Evolutionary conservation across 2,113 vertebrate genomes (phyloP).

Genomic region (Aythya baeri): DNA sequence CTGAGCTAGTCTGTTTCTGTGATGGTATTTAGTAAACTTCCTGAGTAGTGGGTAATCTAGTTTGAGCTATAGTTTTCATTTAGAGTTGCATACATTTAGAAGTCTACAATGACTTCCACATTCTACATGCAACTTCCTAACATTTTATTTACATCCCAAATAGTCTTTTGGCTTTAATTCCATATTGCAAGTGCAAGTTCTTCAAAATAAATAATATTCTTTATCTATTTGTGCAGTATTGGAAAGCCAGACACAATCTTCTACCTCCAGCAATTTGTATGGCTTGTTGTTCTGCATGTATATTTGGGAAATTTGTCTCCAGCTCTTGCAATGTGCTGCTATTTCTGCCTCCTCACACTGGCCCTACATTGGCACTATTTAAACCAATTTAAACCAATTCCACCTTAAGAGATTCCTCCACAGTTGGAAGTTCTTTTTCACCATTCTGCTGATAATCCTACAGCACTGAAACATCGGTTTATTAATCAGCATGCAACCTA

Average conservation of each 20-base stretch:
- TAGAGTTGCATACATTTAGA: not conserved
- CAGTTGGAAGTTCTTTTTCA: conserved; percentile 47
- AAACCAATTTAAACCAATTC: conserved; percentile 41
- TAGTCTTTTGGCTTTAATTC: not conserved
- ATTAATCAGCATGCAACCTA: conserved; percentile 48
- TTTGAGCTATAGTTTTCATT: not conserved
- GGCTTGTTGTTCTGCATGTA: not conserved
- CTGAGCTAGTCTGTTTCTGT: not conserved
- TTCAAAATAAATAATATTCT: not conserved
- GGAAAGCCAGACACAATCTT: conserved; percentile 21
- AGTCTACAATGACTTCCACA: not conserved
- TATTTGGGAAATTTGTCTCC: not conserved
- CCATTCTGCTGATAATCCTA: not conserved
- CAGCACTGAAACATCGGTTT: conserved; percentile 45
- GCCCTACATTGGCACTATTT: not conserved
- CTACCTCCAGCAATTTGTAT: conserved; percentile 11
- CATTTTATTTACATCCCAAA: not conserved
- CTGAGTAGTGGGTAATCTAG: not conserved
- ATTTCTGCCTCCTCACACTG: not conserved
- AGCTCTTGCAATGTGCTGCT: not conserved
- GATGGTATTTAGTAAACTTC: not conserved
- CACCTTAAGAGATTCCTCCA: conserved; percentile 31
- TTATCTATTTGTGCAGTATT: not conserved
- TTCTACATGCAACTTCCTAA: not conserved
- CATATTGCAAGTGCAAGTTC: not conserved